Percentiles rank a stretch among this genome's conserved stretches.
phyloP scores from a whole-genome alignment of 92 coral and sea anemone species.

The Muricea muricata region DNA sequence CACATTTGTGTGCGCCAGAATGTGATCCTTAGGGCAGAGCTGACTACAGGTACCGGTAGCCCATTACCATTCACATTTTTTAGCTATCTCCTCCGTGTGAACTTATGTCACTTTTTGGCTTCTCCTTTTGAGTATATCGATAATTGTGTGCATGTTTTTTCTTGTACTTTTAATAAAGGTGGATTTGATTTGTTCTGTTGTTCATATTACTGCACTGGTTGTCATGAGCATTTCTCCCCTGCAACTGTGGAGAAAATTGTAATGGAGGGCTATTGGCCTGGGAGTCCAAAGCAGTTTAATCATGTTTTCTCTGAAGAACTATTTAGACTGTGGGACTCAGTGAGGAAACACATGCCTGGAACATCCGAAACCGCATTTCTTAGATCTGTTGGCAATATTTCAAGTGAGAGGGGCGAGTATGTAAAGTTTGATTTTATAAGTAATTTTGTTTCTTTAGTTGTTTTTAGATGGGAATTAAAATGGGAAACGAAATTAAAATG shows the following conservation, averaged over 20 bases:
- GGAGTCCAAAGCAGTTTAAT: slow-evolving; percentile 14
- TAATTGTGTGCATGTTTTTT: background rate
- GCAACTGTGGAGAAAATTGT: background rate
- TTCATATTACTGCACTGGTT: background rate
- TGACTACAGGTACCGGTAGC: too few species aligned
- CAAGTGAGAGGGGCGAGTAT: slow-evolving; percentile 17
- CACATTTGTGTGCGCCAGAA: too few species aligned
- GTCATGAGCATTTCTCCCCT: background rate
- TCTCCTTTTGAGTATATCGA: background rate
- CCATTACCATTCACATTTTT: too few species aligned
- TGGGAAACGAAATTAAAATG: too few species aligned
- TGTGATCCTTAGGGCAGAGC: too few species aligned
- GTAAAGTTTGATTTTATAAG: background rate
- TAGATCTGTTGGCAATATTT: slow-evolving; percentile 11
- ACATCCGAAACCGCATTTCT: slow-evolving; percentile 23
- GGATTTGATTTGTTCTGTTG: slow-evolving; percentile 2
- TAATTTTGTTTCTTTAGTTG: too few species aligned
- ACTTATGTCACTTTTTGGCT: too few species aligned
- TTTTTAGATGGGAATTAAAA: too few species aligned
- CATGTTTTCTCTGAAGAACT: slow-evolving; percentile 23
- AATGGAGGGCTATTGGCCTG: slow-evolving; percentile 23
- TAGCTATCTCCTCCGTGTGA: too few species aligned
- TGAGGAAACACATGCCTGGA: slow-evolving; percentile 23
- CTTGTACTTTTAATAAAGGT: slow-evolving; percentile 3
- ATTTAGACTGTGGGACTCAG: slow-evolving; percentile 26